Evolutionary conservation across 2,113 vertebrate species (phyloP).

Genomic region (Leptobrachium leishanense): DNA sequence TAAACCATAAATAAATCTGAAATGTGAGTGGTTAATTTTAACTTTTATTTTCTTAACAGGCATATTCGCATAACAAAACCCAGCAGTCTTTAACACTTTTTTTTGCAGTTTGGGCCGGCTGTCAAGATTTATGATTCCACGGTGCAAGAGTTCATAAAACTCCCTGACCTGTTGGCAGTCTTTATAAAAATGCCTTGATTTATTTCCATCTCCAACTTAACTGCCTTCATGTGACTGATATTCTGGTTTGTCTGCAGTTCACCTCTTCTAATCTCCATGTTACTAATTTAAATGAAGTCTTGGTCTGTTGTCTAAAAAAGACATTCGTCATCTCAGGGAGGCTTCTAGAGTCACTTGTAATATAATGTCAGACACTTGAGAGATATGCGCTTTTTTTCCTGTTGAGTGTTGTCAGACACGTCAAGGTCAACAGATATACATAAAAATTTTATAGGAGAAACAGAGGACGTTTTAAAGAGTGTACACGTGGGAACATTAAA

Average conservation of each 20-base stretch:
- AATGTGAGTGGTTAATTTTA: constrained; percentile 79
- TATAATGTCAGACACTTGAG: constrained; percentile 80
- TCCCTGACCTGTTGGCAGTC: constrained; percentile 83
- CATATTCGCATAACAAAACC: constrained; percentile 82
- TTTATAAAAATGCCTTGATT: constrained; percentile 82
- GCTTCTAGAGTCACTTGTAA: constrained; percentile 79
- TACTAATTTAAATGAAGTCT: constrained; percentile 84
- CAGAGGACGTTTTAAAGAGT: not conserved
- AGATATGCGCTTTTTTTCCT: constrained; percentile 76
- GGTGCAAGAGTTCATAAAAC: constrained; percentile 87
- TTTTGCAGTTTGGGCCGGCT: constrained; percentile 81
- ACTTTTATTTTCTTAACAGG: constrained; percentile 83
- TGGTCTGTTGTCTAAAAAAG: constrained; percentile 81
- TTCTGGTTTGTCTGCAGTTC: constrained; percentile 69
- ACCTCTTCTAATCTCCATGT: constrained; percentile 77
- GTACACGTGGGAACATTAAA: not conserved
- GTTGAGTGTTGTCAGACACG: constrained; percentile 73
- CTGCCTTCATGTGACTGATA: constrained; percentile 85
- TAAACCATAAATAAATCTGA: constrained; percentile 72
- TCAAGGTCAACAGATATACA: constrained; percentile 72
- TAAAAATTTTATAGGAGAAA: constrained; percentile 30
- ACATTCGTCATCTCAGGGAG: constrained; percentile 76
- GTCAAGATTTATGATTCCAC: constrained; percentile 84
- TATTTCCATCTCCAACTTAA: constrained; percentile 82
- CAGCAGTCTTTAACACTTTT: constrained; percentile 68